Conservation (phyloP, 2,888 invertebrate species). For the Mantis religiosa region DNA sequence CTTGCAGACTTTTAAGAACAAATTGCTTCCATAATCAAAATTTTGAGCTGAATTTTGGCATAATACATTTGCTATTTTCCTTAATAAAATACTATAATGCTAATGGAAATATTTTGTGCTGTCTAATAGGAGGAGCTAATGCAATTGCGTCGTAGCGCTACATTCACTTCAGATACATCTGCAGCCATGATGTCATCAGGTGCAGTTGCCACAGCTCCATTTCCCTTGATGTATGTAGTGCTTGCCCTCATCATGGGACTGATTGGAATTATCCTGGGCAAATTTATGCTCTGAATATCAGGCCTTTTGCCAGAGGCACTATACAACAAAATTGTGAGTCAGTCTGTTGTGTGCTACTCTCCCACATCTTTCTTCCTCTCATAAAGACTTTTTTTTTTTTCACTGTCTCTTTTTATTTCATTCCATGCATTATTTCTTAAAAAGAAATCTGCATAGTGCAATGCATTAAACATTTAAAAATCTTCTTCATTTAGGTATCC, state of each 20-base stretch:
- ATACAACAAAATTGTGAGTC: constrained; percentile 25
- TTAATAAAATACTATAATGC: no score
- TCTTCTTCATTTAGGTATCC: neutral
- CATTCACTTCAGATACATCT: constrained; percentile 45
- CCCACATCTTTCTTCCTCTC: constrained; percentile 25
- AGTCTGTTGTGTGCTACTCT: constrained; percentile 23
- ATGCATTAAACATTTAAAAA: neutral
- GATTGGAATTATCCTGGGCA: constrained; percentile 73
- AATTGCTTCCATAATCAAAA: no score
- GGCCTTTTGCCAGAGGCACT: constrained; percentile 7
- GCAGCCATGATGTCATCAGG: constrained; percentile 54
- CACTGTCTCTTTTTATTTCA: neutral
- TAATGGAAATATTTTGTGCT: neutral
- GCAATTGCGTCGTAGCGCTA: constrained; percentile 42
- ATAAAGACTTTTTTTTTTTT: neutral
- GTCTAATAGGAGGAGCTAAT: constrained; percentile 35
- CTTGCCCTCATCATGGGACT: constrained; percentile 65
- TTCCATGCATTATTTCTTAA: neutral
- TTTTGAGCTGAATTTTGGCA: no score
- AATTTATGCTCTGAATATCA: constrained; percentile 72
- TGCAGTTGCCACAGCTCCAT: constrained; percentile 53
- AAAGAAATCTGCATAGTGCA: neutral
- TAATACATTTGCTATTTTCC: no score
- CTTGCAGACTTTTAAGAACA: no score
- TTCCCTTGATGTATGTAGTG: constrained; percentile 60